Percentiles rank a stretch among this genome's conserved stretches.
phyloP scores from a whole-genome alignment of 2,888 invertebrate genomes.

The Nudaria mundana region DNA sequence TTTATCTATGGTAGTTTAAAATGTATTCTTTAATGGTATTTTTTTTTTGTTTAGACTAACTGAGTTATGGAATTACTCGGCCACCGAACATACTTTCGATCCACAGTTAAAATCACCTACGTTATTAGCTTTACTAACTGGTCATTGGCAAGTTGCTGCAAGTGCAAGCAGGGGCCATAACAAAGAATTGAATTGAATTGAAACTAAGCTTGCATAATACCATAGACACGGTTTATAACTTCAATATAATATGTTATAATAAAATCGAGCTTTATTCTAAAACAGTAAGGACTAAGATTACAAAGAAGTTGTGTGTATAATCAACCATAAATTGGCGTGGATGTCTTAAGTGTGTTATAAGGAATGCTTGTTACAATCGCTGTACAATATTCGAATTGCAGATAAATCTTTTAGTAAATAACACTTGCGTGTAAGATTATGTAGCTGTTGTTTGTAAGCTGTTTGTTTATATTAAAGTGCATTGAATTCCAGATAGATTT shows the following conservation, averaged over 20 bases:
- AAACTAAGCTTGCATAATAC: too few species aligned
- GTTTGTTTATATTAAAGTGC: conserved; percentile 2
- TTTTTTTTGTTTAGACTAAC: too few species aligned
- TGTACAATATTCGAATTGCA: conserved; percentile 30
- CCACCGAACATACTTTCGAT: too few species aligned
- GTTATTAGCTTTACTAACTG: too few species aligned
- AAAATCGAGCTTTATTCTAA: conserved; percentile 35
- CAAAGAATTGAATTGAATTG: too few species aligned
- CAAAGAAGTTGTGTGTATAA: conserved; percentile 20
- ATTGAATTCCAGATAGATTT: neutral
- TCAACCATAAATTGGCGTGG: conserved; percentile 48
- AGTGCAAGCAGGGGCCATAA: too few species aligned
- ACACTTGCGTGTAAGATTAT: conserved; percentile 18
- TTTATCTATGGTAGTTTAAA: too few species aligned
- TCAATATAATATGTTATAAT: conserved; percentile 23
- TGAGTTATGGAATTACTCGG: too few species aligned
- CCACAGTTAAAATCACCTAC: too few species aligned
- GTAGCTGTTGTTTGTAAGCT: conserved; percentile 19
- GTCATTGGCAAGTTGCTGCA: too few species aligned
- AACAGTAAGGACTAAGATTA: conserved; percentile 30
- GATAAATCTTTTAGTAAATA: conserved; percentile 39
- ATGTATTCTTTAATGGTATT: too few species aligned
- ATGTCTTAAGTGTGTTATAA: conserved; percentile 53
- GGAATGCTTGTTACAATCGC: conserved; percentile 46
- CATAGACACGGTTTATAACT: too few species aligned